Base-by-base conservation (phyloP, 2,113 vertebrate genomes). In the Tragelaphus imberbis region DNA sequence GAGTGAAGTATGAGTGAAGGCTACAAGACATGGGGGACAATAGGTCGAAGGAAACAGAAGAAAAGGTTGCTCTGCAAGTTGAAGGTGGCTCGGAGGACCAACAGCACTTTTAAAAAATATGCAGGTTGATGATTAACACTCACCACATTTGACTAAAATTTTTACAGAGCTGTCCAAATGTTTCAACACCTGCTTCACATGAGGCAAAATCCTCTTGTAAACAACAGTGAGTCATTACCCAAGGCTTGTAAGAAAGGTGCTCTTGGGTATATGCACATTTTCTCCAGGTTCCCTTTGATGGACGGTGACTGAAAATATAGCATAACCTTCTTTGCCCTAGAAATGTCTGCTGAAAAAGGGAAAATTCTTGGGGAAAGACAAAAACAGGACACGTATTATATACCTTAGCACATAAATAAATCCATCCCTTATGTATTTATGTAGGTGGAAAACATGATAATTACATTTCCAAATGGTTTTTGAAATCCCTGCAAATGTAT, bases 391-490 rank as follows among this genome's bases (percentile, higher is more conserved):
- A 90, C 7, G 2, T 95, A 95, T 96, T 97, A 90, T 94, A 97
- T 89, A 96, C 97, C 94, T 90, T 90, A 81, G 55, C 80, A 90
- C 92, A 97, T 96, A 98, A 98, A 98, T 97, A 98, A 97, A 97
- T 96, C 68, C 91, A 94, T 95, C 94, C 96, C 97, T 94, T 92
- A 97, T 93, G 96, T 97, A 97, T 98, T 98, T 97, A 84, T 94
- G 92, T 97, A 98, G 97, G 96, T 97, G 94, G 95, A 97, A 96
- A 97, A 94, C 97, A 97, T 81, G 93, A 77, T 98, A 97, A 98
- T 98, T 97, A 97, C 98, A 97, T 98, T 98, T 98, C 98, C 98
- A 98, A 97, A 98, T 98, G 98, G 97, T 77, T 97, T 94, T 88
- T 49, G 55, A 97, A 97, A 94, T 63, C 59, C 77, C 90, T 1